Evolutionary conservation across 1,140 invertebrate genomes (phyloP).

Genomic region (Grapholita molesta): DNA sequence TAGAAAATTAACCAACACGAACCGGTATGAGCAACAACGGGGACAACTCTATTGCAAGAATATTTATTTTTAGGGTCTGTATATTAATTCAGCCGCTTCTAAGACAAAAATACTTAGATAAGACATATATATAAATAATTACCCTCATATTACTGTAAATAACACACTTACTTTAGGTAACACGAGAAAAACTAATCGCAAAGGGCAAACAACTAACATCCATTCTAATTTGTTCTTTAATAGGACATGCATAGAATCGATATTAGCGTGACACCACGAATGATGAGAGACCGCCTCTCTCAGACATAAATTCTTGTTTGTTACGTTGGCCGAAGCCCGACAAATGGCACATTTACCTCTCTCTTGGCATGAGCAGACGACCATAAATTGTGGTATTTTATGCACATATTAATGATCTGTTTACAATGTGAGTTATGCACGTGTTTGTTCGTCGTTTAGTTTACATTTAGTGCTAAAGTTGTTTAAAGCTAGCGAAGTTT

Average conservation of each 20-base stretch:
- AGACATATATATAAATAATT: neutral
- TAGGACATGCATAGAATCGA: neutral
- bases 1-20: no score
- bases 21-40: no score
- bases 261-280: neutral
- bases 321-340: neutral
- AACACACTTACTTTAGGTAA: neutral
- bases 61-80: no score
- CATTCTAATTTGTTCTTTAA: neutral
- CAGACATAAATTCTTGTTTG: neutral
- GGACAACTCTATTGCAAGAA: no score
- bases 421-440: neutral
- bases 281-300: neutral
- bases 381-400: conserved; percentile 2
- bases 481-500: neutral
- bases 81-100: no score
- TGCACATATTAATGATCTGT: neutral
- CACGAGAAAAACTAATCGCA: neutral
- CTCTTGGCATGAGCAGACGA: neutral
- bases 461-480: neutral
- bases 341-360: neutral
- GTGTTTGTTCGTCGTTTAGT: neutral
- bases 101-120: no score
- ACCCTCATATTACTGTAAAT: neutral
- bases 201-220: neutral